These are phyloP conservation scores for Drosophila ironensis DNA, from an alignment of 1,140 invertebrate genomes.

Conservation along the genomic window DNA sequence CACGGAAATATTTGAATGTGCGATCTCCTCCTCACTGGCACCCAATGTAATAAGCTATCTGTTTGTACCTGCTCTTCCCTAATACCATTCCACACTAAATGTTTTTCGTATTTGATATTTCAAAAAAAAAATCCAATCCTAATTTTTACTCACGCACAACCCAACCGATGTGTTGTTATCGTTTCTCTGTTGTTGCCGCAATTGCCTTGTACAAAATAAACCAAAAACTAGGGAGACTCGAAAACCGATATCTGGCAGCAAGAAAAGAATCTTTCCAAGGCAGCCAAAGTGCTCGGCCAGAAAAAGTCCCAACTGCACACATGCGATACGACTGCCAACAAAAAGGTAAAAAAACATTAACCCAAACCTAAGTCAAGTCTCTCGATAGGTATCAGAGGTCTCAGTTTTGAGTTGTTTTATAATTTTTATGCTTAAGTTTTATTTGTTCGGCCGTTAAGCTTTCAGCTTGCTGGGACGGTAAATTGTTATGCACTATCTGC, in stretches of 20 bases:
- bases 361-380: conserved; percentile 5
- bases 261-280: conserved; percentile 82
- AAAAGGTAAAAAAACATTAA: conserved; percentile 77
- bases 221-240: conserved; percentile 76
- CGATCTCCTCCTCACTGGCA: conserved; percentile 25
- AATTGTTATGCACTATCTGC: neutral
- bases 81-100: conserved; percentile 51
- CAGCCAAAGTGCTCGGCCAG: conserved; percentile 82
- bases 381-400: conserved; percentile 7
- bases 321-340: conserved; percentile 81
- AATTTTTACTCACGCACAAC: conserved; percentile 38
- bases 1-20: conserved; percentile 36
- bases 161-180: conserved; percentile 38
- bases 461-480: neutral
- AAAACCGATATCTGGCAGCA: conserved; percentile 82
- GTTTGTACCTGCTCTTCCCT: conserved; percentile 8
- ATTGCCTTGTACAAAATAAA: conserved; percentile 45
- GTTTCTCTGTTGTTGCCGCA: conserved; percentile 36
- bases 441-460: neutral
- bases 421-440: neutral
- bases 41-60: conserved; percentile 18
- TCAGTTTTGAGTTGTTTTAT: neutral
- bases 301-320: conserved; percentile 82
- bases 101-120: conserved; percentile 36
- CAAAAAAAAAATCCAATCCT: conserved; percentile 18